These are phyloP conservation scores for Psittacula derbiana DNA, from an alignment of 2,797 vertebrate species.

Conservation along the genomic window DNA sequence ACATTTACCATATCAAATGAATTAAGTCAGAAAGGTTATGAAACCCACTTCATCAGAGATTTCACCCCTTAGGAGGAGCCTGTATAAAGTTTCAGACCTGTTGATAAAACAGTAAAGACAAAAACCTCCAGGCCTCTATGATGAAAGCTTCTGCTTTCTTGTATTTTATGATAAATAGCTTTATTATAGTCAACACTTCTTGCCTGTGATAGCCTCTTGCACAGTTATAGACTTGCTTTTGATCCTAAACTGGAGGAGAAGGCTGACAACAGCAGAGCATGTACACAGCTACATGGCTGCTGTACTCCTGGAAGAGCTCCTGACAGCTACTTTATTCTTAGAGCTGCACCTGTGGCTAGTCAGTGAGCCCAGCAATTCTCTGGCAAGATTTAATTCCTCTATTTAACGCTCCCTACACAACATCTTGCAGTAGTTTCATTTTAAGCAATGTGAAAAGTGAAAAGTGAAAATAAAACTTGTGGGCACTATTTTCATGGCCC, in stretches of 20 bases:
- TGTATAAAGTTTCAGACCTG: neutral
- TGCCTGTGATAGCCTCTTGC: neutral
- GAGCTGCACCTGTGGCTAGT: neutral
- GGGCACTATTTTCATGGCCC: neutral
- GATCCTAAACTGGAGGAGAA: neutral
- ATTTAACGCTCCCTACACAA: neutral
- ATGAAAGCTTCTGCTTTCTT: constrained; percentile 3
- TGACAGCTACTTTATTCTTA: neutral
- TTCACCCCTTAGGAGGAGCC: neutral
- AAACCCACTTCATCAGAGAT: neutral
- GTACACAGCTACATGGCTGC: neutral
- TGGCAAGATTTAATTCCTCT: neutral
- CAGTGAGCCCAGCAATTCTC: neutral
- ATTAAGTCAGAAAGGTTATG: neutral
- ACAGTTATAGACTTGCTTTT: neutral
- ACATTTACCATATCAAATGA: neutral
- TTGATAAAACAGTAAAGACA: neutral
- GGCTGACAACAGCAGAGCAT: neutral
- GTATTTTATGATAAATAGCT: neutral
- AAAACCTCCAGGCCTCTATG: neutral
- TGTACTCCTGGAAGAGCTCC: neutral
- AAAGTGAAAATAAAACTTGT: neutral
- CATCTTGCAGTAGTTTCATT: neutral
- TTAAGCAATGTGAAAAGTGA: neutral
- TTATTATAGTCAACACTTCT: neutral